These are phyloP conservation scores for Neodon shergylaensis DNA, from an alignment of 2,113 vertebrate genomes.

Conservation along the genomic window DNA sequence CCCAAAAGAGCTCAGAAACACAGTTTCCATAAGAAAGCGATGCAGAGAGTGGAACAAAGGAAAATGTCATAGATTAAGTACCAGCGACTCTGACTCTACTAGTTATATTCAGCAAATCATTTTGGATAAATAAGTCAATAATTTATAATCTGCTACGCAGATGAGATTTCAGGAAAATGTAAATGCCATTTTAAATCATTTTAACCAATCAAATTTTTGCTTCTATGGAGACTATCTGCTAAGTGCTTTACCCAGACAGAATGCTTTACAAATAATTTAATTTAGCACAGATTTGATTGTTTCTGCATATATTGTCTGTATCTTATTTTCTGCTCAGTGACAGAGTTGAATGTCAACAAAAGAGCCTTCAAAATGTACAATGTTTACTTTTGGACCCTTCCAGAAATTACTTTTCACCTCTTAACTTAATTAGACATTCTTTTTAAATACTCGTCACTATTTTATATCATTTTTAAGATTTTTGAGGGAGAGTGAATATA, in stretches of 20 bases:
- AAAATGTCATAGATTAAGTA: background rate
- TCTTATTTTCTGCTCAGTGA: background rate
- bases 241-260: background rate
- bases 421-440: background rate
- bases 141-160: background rate
- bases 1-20: background rate
- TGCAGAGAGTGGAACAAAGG: background rate
- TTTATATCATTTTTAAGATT: background rate
- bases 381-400: background rate
- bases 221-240: background rate
- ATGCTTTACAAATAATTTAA: conserved; percentile 21
- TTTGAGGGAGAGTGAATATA: background rate
- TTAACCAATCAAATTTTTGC: background rate
- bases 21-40: background rate
- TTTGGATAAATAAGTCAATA: background rate
- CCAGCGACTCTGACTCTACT: background rate
- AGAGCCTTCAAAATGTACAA: background rate
- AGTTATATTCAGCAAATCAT: conserved; percentile 23
- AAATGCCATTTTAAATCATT: background rate
- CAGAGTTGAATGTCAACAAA: background rate
- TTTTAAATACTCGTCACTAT: background rate
- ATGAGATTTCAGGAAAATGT: background rate
- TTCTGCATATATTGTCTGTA: background rate
- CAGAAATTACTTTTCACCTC: background rate
- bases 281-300: background rate